Base-by-base conservation (phyloP, 2,113 vertebrate genomes). In the Zingel zingel region DNA sequence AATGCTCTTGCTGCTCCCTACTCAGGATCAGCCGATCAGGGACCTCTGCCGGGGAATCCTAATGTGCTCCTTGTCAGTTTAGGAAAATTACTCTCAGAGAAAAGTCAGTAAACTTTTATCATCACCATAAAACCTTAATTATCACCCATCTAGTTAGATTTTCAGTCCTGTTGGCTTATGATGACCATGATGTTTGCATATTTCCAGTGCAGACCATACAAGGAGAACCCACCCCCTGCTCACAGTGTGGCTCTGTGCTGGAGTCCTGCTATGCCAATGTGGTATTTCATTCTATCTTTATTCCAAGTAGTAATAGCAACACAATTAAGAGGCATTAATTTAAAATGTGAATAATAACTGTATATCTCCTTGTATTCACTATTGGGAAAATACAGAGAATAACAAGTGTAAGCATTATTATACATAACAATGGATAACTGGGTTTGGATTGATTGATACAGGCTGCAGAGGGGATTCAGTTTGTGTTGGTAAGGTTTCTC, bases 11-110 rank as follows among this genome's bases (percentile, higher is more conserved):
- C 30, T 67, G 39, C 21, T 53, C 66, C 11, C 47, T 19, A 23
- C 23, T 14, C 45, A 88, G 81, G 51, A 58, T 48, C 76, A 54
- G 48, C 50, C 39, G 86, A 93, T 67, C 89, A 79, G 7, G 77
- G 47, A 5, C 83, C 74, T 14, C 88, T 95, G 56, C 84, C 77
- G 5, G 95, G 95, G 43, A 95, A 95, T 80, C 95, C 94, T 12
- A 95, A 95, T 1, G 91, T 95, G 56, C 83, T 95, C 61, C 94
- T 95, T 19, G 79, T 95, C 78, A 92, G 89, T 85, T 86, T 95
- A 81, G 93, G 92, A 30, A 93, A 87, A 78, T 61, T 95, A 53
- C 72, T 95, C 33, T 84, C 88, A 47, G 92, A 94, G 58, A 87
- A 92, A 74, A 90, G 94, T 95, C 74, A 78, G 91, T 74, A 67